Evolutionary conservation across 92 coral and sea anemone genomes (phyloP), one percentile per base, ranked within the genome.

Genomic region (Isaurus tuberculatus): DNA sequence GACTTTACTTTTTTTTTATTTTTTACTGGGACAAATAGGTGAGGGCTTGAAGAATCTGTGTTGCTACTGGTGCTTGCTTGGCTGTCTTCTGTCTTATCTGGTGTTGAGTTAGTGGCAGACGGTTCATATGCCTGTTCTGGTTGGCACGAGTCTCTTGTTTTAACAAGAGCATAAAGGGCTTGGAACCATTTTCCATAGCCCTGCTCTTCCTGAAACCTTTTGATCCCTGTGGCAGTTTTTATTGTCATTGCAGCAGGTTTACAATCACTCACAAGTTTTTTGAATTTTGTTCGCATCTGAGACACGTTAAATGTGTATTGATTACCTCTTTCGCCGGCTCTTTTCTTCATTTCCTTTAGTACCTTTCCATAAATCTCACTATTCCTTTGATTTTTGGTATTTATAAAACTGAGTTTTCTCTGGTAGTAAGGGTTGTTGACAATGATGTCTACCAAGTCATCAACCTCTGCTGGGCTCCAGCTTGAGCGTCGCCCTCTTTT

Each of bases 391-490:
- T 85, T 85, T 67, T 85, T 89, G 46, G 85, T 85, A 58, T 89
- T 89, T 25, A 86, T 69, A 58, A 86, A 86, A 34, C 86, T 89
- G 65, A 86, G 51, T 57, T 89, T 89, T 68, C 71, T 85, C 30
- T 86, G 75, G 71, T 81, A 86, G 61, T 89, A 89, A 22, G 83
- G 87, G 79, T 64, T 74, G 68, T 55, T 48, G 8, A 65, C 79
- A n/a, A 89, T 73, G 49, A 89, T 89, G 53, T 89, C 87, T 19
- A 89, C 83, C 36, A 89, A 79, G 75, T 89, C 89, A 80, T 85
- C 73, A 31, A 89, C 74, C 27, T 74, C 78, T 51, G 79, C 65
- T 22, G 25, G 53, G 26, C 57, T 49, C 88, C 91, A 88, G 34
- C n/a, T 53, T 33, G 88, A 37, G 44, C 71, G 57, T 23, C 86